These are phyloP conservation scores for Caranx melampygus DNA, from an alignment of 2,113 vertebrate genomes.

Conservation along the genomic window DNA sequence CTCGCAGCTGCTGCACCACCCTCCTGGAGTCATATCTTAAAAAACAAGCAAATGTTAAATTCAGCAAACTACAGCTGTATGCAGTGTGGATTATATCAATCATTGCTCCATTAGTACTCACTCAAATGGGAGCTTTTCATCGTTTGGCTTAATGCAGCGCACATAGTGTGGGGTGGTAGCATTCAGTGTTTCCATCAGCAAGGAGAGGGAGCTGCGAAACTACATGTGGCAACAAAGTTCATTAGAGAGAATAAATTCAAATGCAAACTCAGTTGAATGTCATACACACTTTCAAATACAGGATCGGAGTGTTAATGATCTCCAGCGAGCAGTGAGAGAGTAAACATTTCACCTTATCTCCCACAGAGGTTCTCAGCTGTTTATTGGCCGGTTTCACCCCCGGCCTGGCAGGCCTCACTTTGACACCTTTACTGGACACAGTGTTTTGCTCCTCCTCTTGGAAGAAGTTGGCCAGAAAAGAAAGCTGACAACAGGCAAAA, in stretches of 20 bases:
- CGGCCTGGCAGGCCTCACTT: slow-evolving; percentile 90
- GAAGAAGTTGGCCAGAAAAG: slow-evolving; percentile 91
- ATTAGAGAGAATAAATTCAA: slow-evolving; percentile 5
- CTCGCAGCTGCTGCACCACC: slow-evolving; percentile 94
- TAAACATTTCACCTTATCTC: slow-evolving; percentile 89
- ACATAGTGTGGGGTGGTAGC: slow-evolving; percentile 97
- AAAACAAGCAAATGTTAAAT: slow-evolving; percentile 13
- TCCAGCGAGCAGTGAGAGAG: slow-evolving; percentile 19
- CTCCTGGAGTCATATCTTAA: slow-evolving; percentile 91
- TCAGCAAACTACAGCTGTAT: not conserved
- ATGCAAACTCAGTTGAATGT: not conserved
- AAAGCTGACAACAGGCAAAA: slow-evolving; percentile 83
- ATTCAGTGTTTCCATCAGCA: slow-evolving; percentile 96
- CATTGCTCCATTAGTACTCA: slow-evolving; percentile 78
- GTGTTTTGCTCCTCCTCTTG: slow-evolving; percentile 82
- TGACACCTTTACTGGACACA: slow-evolving; percentile 80
- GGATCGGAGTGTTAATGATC: not conserved
- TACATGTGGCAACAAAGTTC: slow-evolving; percentile 57
- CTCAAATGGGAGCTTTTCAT: slow-evolving; percentile 94
- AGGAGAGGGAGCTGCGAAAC: slow-evolving; percentile 93
- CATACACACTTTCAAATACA: not conserved
- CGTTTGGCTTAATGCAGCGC: slow-evolving; percentile 97
- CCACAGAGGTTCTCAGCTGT: slow-evolving; percentile 91
- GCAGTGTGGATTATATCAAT: not conserved
- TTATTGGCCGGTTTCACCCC: slow-evolving; percentile 89